Evolutionary conservation across 1,140 invertebrate genomes (phyloP).

Genomic region (Zaprionus africanus): DNA sequence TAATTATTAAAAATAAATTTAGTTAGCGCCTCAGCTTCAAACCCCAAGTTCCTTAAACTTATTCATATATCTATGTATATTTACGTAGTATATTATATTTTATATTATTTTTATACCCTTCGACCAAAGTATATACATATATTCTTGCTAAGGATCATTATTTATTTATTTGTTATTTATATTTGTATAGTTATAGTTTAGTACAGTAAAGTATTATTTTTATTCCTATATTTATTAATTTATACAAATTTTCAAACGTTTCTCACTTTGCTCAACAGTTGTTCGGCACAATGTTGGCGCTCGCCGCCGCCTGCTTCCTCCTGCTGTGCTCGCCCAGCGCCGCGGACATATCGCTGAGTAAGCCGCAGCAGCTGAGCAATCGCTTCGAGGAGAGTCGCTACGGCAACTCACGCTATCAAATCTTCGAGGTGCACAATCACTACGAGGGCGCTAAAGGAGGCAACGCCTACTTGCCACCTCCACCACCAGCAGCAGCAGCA

Average conservation of each 20-base stretch:
- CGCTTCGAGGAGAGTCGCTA: conserved; percentile 71
- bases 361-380: conserved; percentile 37
- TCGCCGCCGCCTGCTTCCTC: conserved; percentile 50
- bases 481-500: not conserved
- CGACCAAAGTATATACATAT: too few species aligned
- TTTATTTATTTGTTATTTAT: too few species aligned
- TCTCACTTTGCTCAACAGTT: conserved; percentile 48
- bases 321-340: conserved; percentile 37
- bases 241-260: conserved; percentile 14
- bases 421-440: conserved; percentile 79
- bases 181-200: too few species aligned
- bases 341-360: conserved; percentile 72
- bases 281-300: conserved; percentile 54
- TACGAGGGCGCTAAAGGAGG: conserved; percentile 47
- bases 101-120: too few species aligned
- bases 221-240: not conserved
- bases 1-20: too few species aligned
- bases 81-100: too few species aligned
- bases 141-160: too few species aligned
- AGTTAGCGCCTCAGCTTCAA: too few species aligned
- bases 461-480: conserved; percentile 56
- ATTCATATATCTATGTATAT: too few species aligned
- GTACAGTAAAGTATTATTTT: not conserved
- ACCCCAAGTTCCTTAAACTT: too few species aligned
- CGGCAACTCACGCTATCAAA: conserved; percentile 70